A percentile compares a stretch with the other conserved stretches of the same genome.
phyloP scores from a whole-genome alignment of 2,888 invertebrate genomes.

The Camponotus fellah region DNA sequence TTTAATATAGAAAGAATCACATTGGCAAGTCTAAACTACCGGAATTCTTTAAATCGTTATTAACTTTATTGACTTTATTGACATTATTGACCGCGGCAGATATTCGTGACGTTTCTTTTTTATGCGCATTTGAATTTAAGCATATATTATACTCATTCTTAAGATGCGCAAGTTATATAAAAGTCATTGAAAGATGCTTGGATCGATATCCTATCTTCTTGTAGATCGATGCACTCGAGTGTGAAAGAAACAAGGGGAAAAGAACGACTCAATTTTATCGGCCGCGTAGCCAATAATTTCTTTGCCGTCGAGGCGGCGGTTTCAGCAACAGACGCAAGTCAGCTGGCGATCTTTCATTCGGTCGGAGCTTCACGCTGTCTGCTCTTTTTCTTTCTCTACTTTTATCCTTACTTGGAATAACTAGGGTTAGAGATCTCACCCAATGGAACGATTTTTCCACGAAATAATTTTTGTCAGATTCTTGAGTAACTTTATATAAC shows the following conservation, averaged over 20 bases:
- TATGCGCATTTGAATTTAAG: neutral
- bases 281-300: slow-evolving; percentile 67
- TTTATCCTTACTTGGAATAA: slow-evolving; percentile 2
- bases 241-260: slow-evolving; percentile 20
- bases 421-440: neutral
- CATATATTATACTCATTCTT: neutral
- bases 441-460: slow-evolving; percentile 11
- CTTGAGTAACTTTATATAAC: slow-evolving; percentile 6
- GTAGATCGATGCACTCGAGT: slow-evolving; percentile 65
- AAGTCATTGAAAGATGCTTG: slow-evolving; percentile 29
- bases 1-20: neutral
- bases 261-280: slow-evolving; percentile 72
- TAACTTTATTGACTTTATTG: neutral
- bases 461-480: slow-evolving; percentile 18
- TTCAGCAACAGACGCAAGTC: slow-evolving; percentile 64
- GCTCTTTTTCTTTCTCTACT: slow-evolving; percentile 33
- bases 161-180: neutral
- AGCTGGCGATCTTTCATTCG: slow-evolving; percentile 74
- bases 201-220: slow-evolving; percentile 62
- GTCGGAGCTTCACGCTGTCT: slow-evolving; percentile 22
- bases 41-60: neutral
- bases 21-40: neutral
- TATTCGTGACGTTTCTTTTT: neutral
- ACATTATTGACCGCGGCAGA: neutral
- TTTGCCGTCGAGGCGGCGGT: slow-evolving; percentile 61